Base-by-base conservation (phyloP, 1,140 invertebrate genomes). In the Drosophila azteca region DNA sequence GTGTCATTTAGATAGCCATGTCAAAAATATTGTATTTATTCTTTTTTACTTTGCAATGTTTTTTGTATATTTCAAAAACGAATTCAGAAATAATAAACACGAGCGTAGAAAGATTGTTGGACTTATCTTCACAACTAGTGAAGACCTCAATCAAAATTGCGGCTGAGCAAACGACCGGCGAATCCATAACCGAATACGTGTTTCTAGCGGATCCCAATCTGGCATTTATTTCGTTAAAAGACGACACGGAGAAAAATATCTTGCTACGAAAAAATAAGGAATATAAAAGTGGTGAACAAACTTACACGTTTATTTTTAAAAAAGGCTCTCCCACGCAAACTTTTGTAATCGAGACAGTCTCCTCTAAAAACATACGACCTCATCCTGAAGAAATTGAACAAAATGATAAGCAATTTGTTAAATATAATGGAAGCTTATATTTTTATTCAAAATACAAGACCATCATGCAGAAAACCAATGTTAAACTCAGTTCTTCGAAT, bases 381-480 rank as follows among this genome's bases (percentile, higher is more conserved):
- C 96, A 97, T 92, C 98, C 98, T 1, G 94, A 94, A 15, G 93
- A 95, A 80, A 98, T 99, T 61, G 94, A 94, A 0, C 98, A 99
- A 91, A 95, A 96, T 70, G 98, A 99, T 83, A 98, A 98, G 78
- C 98, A 99, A 91, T 93, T 98, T 55, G 97, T 99, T 0, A 94
- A 95, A 71, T 99, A 96, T 84, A 94, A 92, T 58, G 97, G 97
- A 31, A 98, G 96, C 83, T 93, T 97, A 50, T 97, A 98, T 90
- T 93, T 96, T 7, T 98, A 95, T 87, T 95, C 96, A 0, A 97
- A 97, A 1, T 99, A 99, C 90, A 81, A 91, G 53, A 95, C 96
- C 0, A 91, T 80, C 2, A 95, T 95, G 22, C 97, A 99, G 92
- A 97, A 95, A 61, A 97, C 97, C 0, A 95, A 93, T 20, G 94